Percentiles rank a stretch among this genome's conserved stretches.
Evolutionary conservation across 1,140 invertebrate genomes (phyloP).

Genomic region (Mesaphorura yosii): DNA sequence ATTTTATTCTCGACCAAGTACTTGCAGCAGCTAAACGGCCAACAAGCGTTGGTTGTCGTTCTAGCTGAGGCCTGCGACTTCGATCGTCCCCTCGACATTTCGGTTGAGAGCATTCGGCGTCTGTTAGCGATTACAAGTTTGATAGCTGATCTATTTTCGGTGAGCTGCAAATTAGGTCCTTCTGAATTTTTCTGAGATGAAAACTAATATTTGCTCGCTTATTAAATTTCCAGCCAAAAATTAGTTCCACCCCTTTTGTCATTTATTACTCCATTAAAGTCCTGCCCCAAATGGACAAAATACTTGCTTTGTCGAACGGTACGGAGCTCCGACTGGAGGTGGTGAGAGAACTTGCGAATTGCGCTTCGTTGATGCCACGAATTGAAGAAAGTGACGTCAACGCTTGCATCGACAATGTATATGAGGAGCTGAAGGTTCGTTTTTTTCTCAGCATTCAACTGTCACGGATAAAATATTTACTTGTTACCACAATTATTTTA

Average conservation of each 20-base stretch:
- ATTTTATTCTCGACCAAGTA: conserved; percentile 66
- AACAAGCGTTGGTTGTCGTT: no score
- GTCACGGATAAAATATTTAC: no score
- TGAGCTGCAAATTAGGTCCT: conserved; percentile 54
- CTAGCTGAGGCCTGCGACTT: no score
- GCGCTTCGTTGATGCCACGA: conserved; percentile 44
- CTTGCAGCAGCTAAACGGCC: conserved; percentile 62
- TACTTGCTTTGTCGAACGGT: conserved; percentile 37
- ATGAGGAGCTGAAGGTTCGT: conserved; percentile 35
- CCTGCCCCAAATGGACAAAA: conserved; percentile 48
- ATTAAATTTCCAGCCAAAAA: conserved; percentile 57
- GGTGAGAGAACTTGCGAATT: conserved; percentile 81
- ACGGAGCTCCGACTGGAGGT: conserved; percentile 65
- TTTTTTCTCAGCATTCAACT: conserved; percentile 36
- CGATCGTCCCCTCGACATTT: conserved; percentile 58
- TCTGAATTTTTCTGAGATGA: conserved; percentile 10
- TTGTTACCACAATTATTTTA: no score
- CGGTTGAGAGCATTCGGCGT: conserved; percentile 61
- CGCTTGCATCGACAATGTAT: conserved; percentile 46
- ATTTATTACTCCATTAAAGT: conserved; percentile 76
- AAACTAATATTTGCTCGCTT: conserved; percentile 9
- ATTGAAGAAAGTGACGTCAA: conserved; percentile 50
- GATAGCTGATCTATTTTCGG: conserved; percentile 69
- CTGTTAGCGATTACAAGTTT: conserved; percentile 72
- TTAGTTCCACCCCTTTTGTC: conserved; percentile 75